phyloP scores from a whole-genome alignment of 2,888 invertebrate species.

The Ormyrus nitidulus region DNA sequence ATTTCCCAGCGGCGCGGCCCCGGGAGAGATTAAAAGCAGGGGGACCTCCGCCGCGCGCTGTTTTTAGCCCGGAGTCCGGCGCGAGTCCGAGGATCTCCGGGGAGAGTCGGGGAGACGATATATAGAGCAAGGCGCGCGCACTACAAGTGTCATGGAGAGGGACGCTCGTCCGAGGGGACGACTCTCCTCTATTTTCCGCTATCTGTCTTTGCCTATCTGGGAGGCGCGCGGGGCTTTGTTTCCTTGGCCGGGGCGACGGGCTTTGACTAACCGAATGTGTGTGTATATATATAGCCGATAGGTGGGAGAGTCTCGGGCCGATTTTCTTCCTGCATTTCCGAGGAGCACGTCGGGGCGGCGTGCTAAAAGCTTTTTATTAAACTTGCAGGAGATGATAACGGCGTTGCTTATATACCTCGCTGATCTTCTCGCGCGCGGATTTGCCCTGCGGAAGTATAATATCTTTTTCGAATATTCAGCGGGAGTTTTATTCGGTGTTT shows the following conservation, averaged over 20 bases:
- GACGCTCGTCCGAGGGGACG: not conserved
- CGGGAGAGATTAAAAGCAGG: constrained; percentile 30
- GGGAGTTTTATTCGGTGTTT: too few relatives aligned
- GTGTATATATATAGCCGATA: too few relatives aligned
- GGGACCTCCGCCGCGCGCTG: not conserved
- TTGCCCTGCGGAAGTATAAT: too few relatives aligned
- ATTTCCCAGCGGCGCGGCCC: constrained; percentile 34
- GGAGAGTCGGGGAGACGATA: not conserved
- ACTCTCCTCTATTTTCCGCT: not conserved
- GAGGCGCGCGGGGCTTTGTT: not conserved
- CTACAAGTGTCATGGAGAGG: constrained; percentile 18
- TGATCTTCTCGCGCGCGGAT: too few relatives aligned
- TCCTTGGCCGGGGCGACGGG: not conserved
- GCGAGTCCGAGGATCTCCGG: not conserved
- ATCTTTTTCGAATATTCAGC: too few relatives aligned
- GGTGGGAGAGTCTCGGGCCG: too few relatives aligned
- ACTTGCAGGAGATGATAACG: too few relatives aligned
- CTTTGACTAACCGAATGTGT: constrained; percentile 5
- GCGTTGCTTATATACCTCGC: too few relatives aligned
- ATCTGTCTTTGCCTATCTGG: constrained; percentile 15
- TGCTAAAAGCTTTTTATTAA: too few relatives aligned
- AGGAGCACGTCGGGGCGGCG: too few relatives aligned
- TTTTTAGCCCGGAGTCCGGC: not conserved
- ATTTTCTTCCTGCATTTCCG: too few relatives aligned
- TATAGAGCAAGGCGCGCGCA: not conserved